These are phyloP conservation scores for Campoletis sonorensis DNA, from an alignment of 1,140 invertebrate genomes.

Conservation along the genomic window DNA sequence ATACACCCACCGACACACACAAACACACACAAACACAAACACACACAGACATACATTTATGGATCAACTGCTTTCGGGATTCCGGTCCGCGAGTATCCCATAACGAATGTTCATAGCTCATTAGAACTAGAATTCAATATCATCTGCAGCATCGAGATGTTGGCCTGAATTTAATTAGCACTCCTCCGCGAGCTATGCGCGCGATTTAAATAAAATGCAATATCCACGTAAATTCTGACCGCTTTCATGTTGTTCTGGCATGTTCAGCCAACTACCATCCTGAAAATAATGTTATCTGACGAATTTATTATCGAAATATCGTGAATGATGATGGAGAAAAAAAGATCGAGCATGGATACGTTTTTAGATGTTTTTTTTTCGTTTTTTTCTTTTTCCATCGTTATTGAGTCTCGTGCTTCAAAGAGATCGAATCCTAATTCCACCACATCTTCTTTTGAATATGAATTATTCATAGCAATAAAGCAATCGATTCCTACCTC, in stretches of 20 bases:
- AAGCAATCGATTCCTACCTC: too few relatives aligned
- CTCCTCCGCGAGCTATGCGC: conserved; percentile 52
- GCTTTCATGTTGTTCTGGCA: not conserved
- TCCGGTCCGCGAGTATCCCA: conserved; percentile 1
- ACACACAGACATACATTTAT: not conserved
- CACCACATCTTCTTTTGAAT: too few relatives aligned
- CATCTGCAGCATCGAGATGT: conserved; percentile 35
- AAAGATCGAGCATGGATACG: too few relatives aligned
- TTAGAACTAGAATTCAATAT: conserved; percentile 68
- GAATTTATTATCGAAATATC: not conserved
- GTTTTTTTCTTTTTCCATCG: too few relatives aligned
- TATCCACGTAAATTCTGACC: conserved; percentile 63
- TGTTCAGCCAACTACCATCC: not conserved
- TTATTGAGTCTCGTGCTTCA: too few relatives aligned
- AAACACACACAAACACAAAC: not conserved
- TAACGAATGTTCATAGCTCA: conserved; percentile 62
- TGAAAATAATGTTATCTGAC: not conserved
- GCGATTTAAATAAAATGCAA: conserved; percentile 65
- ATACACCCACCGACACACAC: too few relatives aligned
- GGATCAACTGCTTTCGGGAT: not conserved
- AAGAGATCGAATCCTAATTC: too few relatives aligned
- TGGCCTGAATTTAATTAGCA: conserved; percentile 15
- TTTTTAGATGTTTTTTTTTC: too few relatives aligned
- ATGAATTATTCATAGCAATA: too few relatives aligned
- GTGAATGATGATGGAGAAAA: too few relatives aligned